Evolutionary conservation across 2,888 invertebrate genomes (phyloP).

Genomic region (Andrena trimmerana): DNA sequence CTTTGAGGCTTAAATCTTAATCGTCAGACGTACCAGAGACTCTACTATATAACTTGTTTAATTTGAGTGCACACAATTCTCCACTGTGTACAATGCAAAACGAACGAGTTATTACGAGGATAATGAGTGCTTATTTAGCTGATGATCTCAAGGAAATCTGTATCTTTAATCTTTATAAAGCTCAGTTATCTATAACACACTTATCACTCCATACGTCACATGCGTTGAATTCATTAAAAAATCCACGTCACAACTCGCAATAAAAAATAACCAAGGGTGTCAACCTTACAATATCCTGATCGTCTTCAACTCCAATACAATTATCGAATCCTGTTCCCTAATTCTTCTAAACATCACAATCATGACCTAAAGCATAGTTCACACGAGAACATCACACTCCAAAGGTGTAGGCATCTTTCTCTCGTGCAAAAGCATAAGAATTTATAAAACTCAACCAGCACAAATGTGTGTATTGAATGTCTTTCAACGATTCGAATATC

Average conservation of each 20-base stretch:
- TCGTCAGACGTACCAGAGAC: not conserved
- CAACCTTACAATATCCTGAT: not conserved
- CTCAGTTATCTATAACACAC: too few relatives aligned
- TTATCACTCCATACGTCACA: too few relatives aligned
- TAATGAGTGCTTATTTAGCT: too few relatives aligned
- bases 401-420: too few relatives aligned
- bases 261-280: not conserved
- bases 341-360: not conserved
- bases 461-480: too few relatives aligned
- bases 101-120: not conserved
- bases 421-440: too few relatives aligned
- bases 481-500: not conserved
- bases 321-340: not conserved
- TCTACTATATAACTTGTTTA: not conserved
- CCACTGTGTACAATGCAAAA: not conserved
- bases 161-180: too few relatives aligned
- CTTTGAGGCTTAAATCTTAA: constrained; percentile 7
- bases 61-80: not conserved
- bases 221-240: too few relatives aligned
- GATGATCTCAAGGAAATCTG: too few relatives aligned
- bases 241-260: not conserved
- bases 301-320: not conserved
- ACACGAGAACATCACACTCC: too few relatives aligned
- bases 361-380: too few relatives aligned
- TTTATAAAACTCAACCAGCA: too few relatives aligned